phyloP scores from a whole-genome alignment of 2,888 invertebrate genomes.

The Hofmannophila pseudospretella region DNA sequence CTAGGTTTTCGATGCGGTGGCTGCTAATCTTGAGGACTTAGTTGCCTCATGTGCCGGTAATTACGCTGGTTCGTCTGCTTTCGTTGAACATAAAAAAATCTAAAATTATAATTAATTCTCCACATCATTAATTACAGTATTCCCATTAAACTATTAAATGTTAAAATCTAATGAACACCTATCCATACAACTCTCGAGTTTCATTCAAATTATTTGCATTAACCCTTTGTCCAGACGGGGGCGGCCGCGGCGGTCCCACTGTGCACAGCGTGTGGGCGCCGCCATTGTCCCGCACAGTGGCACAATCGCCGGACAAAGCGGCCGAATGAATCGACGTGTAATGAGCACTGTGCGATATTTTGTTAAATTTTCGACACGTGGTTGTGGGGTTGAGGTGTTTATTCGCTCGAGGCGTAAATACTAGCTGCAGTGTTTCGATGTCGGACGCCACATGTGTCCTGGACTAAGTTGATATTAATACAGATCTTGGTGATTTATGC shows the following conservation, averaged over 20 bases:
- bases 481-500: no score
- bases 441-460: no score
- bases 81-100: no score
- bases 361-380: constrained; percentile 42
- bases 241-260: constrained; percentile 37
- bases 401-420: constrained; percentile 39
- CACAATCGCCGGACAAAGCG: constrained; percentile 22
- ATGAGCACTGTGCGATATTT: constrained; percentile 42
- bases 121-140: not conserved
- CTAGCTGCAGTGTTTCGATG: constrained; percentile 12
- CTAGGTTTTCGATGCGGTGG: no score
- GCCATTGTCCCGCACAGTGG: constrained; percentile 8
- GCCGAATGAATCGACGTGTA: constrained; percentile 52
- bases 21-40: no score
- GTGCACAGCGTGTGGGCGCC: constrained; percentile 46
- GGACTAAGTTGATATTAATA: no score
- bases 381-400: constrained; percentile 26
- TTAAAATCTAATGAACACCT: constrained; percentile 11
- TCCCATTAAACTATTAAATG: not conserved
- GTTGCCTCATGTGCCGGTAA: no score
- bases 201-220: constrained; percentile 8
- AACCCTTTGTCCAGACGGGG: constrained; percentile 31
- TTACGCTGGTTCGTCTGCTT: no score
- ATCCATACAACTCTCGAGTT: constrained; percentile 1
- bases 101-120: no score